These are phyloP conservation scores for Eira barbara DNA, from an alignment of 2,113 vertebrate genomes.

Conservation along the genomic window DNA sequence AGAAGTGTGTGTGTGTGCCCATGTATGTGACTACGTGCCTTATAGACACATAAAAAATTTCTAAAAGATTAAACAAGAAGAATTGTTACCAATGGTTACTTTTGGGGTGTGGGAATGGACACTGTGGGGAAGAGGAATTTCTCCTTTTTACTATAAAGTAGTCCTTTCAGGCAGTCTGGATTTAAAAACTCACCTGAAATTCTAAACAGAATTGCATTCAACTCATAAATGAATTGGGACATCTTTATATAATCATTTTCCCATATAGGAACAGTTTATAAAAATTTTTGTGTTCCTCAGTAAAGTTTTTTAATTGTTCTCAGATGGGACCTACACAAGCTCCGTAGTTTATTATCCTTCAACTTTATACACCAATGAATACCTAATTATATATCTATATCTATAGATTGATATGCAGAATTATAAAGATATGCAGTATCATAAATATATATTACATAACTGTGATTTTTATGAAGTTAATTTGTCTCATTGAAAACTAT, in stretches of 20 bases:
- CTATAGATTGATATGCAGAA: not conserved
- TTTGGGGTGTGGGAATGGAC: not conserved
- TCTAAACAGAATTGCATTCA: not conserved
- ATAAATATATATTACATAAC: conserved; percentile 5
- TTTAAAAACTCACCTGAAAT: conserved; percentile 13
- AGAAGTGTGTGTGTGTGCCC: not conserved
- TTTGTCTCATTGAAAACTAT: not conserved
- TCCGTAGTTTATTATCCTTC: not conserved
- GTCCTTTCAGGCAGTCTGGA: not conserved
- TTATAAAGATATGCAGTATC: not conserved
- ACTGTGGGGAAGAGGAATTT: not conserved
- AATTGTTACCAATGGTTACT: not conserved
- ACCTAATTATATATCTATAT: not conserved
- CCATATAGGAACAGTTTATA: not conserved
- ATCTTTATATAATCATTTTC: conserved; percentile 22
- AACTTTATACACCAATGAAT: not conserved
- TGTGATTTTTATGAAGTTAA: conserved; percentile 16
- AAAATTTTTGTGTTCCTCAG: not conserved
- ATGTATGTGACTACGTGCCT: not conserved
- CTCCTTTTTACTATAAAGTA: not conserved
- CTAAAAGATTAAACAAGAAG: not conserved
- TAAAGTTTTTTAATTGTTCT: conserved; percentile 10
- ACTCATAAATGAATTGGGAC: not conserved
- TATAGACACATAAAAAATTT: not conserved
- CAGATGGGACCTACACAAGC: not conserved